Evolutionary conservation across 2,113 vertebrate species (phyloP), one percentile per base, ranked within the genome.

Genomic region (Reinhardtius hippoglossoides): DNA sequence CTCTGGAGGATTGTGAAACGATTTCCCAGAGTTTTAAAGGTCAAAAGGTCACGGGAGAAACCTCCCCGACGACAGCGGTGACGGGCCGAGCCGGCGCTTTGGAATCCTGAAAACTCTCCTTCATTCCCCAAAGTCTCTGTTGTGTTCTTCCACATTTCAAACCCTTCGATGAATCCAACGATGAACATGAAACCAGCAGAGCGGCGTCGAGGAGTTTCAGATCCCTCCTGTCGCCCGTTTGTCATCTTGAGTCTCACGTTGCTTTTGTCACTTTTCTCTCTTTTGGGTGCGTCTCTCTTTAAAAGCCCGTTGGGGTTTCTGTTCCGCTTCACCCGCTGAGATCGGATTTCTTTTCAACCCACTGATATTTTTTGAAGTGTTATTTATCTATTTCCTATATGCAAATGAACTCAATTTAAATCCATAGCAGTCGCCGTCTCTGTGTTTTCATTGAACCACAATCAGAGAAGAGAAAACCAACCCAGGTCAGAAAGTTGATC

Each of bases 311-410:
- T 66, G 68, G 72, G 76, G 69, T 74, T 83, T 82, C 67, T 80
- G 66, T 56, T 78, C 60, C 1, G 4, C 50, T 44, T 70, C 79
- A 4, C 70, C 67, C 54, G 50, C 84, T 74, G 82, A 67, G 84
- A 78, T 35, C 44, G 37, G 71, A 71, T 57, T 46, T 72, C 71
- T 57, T 85, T 81, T 75, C 70, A 87, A 72, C 73, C 55, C 6
- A n/a, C 72, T 70, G 67, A 71, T 76, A 79, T 65, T 74, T 78
- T 78, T 61, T 78, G 23, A 81, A 71, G 71, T 59, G 56, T 78
- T 18, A 78, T 75, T 60, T 69, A 68, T 84, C 76, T 80, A 71
- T 65, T 52, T 71, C 56, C 54, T 35, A 72, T 69, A 82, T 80
- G 76, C 76, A 85, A 82, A 87, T 80, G n/a, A 23, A 59, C 46